Conservation (phyloP, 2,797 vertebrate genomes). For the Ataeniobius toweri region DNA sequence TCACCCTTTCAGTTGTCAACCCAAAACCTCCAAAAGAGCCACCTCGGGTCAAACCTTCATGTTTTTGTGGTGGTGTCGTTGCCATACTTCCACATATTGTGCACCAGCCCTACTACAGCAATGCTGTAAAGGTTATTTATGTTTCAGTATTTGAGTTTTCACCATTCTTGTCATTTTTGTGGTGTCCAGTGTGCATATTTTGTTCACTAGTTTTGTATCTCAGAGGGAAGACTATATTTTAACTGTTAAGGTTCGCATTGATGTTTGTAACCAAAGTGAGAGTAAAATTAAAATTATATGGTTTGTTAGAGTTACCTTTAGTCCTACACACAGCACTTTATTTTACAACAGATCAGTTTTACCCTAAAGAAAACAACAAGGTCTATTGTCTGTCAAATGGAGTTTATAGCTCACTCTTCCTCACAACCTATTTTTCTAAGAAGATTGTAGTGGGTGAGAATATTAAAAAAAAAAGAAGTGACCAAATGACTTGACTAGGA, state of each 20-base stretch:
- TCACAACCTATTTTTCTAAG: slow-evolving; percentile 78
- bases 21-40: slow-evolving; percentile 30
- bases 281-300: slow-evolving; percentile 59
- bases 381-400: slow-evolving; percentile 66
- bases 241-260: slow-evolving; percentile 73
- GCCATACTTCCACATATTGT: slow-evolving; percentile 50
- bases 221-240: slow-evolving; percentile 76
- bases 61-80: slow-evolving; percentile 63
- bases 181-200: slow-evolving; percentile 62
- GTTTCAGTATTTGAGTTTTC: slow-evolving; percentile 36
- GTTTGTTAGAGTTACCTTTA: slow-evolving; percentile 65
- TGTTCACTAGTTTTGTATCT: slow-evolving; percentile 83
- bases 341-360: slow-evolving; percentile 58
- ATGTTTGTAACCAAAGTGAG: slow-evolving; percentile 77
- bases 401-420: slow-evolving; percentile 69
- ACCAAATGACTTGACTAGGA: slow-evolving; percentile 80
- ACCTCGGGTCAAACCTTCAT: slow-evolving; percentile 62
- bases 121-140: slow-evolving; percentile 45
- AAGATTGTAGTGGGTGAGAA: slow-evolving; percentile 64
- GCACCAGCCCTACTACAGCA: slow-evolving; percentile 32
- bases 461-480: slow-evolving; percentile 65
- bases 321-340: slow-evolving; percentile 75
- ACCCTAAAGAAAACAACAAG: slow-evolving; percentile 52
- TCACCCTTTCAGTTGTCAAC: slow-evolving; percentile 43
- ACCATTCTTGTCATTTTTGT: slow-evolving; percentile 33